A percentile compares a stretch with the other conserved stretches of the same genome.
phyloP scores from a whole-genome alignment of 2,113 vertebrate species.

The Pogona vitticeps region DNA sequence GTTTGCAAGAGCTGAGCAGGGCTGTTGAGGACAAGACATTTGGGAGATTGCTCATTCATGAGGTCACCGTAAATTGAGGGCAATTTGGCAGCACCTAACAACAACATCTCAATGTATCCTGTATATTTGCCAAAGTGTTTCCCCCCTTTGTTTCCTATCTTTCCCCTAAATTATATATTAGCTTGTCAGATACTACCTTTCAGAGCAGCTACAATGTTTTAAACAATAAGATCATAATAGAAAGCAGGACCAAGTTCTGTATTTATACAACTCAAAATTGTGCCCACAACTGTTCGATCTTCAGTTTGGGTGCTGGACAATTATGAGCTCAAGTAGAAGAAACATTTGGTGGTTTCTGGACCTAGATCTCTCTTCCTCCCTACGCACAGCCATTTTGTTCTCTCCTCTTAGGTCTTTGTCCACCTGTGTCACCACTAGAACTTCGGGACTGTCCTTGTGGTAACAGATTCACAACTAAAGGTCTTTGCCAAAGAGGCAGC shows the following conservation, averaged over 20 bases:
- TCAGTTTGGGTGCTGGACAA: background rate
- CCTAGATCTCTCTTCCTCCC: background rate
- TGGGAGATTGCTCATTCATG: too few species aligned
- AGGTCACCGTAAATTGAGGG: too few species aligned
- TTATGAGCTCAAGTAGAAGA: background rate
- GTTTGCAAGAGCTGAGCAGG: too few species aligned
- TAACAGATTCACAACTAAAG: background rate
- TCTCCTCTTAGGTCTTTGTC: background rate
- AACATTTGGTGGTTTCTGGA: background rate
- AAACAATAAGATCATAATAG: background rate
- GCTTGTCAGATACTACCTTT: too few species aligned
- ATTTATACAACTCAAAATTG: background rate
- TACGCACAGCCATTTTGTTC: fast-evolving
- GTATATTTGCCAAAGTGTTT: too few species aligned
- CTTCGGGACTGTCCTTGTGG: background rate
- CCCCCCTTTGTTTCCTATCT: too few species aligned
- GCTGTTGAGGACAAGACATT: too few species aligned
- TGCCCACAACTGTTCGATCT: background rate
- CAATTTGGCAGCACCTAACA: too few species aligned
- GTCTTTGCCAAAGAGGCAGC: background rate
- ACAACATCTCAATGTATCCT: too few species aligned
- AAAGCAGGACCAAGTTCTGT: background rate
- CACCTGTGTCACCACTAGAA: background rate
- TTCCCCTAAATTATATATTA: too few species aligned
- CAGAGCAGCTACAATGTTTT: too few species aligned